Base-by-base conservation (phyloP, 1,140 invertebrate genomes). In the Bombus sylvicola region DNA sequence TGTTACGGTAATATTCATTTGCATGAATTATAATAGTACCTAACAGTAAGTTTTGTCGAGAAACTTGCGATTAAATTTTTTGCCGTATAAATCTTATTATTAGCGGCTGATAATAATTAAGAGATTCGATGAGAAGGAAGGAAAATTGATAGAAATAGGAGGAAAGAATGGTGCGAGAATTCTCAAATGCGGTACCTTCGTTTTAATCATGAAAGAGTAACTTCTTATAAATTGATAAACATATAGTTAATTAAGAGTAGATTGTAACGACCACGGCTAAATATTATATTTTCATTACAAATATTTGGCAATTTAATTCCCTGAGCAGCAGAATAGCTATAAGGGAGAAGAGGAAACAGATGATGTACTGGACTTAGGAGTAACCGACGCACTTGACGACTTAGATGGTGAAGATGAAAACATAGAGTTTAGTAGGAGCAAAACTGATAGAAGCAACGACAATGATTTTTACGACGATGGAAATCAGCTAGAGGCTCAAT, bases 261-360 rank as follows among this genome's bases (percentile, higher is more conserved):
- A 91, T 89, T 89, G 83, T 91, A 91, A 91, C 81, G 68, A 88
- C 62, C 47, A 76, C 75, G 81, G 86, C 64, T 83, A 81, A 86
- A 78, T 88, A 69, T 86, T 57, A 69, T 88, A 87, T 85, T 88
- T 90, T 41, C 87, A 90, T 90, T 91, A 90, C 89, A 91, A 91
- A 91, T 90, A 92, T 95, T 91, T 94, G 93, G 92, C 91, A 93
- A 94, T 95, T 95, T 95, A 94, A 94, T 95, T 94, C 93, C 92
- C 89, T 91, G 93, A 94, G 94, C 94, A 95, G 94, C 93, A 94
- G 93, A 94, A 92, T 95, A 94, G 92, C 94, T 94, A 93, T 95
- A 95, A 95, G 92, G 95, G 93, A 93, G 94, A 95, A 93, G 95
- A 95, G 93, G 95, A 95, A 90, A 95, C 94, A 90, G 95, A 95